These are phyloP conservation scores for Xylocampa areola DNA, from an alignment of 2,888 invertebrate species.

Conservation along the genomic window DNA sequence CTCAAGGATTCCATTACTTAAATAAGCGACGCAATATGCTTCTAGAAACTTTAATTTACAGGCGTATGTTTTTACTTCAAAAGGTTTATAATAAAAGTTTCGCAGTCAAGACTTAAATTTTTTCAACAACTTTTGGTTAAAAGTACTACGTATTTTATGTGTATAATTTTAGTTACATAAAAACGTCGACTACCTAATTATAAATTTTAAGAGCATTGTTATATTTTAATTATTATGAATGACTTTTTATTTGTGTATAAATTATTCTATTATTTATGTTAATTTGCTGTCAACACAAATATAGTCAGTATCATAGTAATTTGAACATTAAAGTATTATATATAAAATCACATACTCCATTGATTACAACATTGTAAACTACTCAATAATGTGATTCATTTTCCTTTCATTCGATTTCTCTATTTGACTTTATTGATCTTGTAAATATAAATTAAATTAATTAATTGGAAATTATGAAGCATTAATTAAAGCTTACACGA, in stretches of 20 bases:
- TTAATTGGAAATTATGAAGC: slow-evolving; percentile 11
- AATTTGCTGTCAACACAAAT: neutral
- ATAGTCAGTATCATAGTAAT: neutral
- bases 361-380: slow-evolving; percentile 25
- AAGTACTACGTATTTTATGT: too few relatives aligned
- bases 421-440: slow-evolving; percentile 27
- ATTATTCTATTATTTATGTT: neutral
- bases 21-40: neutral
- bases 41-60: neutral
- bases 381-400: slow-evolving; percentile 18
- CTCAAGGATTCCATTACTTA: neutral
- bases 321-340: slow-evolving; percentile 34
- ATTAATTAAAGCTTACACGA: slow-evolving; percentile 8
- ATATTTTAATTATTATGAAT: too few relatives aligned
- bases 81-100: neutral
- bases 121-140: neutral
- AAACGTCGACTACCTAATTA: too few relatives aligned
- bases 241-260: too few relatives aligned
- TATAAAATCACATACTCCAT: slow-evolving; percentile 15
- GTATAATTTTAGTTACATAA: too few relatives aligned
- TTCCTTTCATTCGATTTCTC: slow-evolving; percentile 23
- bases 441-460: slow-evolving; percentile 36
- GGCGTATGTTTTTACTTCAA: neutral
- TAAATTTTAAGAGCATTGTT: too few relatives aligned
- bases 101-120: neutral